Conservation (phyloP, 2,797 vertebrate species). For the Xerus rutilus region DNA sequence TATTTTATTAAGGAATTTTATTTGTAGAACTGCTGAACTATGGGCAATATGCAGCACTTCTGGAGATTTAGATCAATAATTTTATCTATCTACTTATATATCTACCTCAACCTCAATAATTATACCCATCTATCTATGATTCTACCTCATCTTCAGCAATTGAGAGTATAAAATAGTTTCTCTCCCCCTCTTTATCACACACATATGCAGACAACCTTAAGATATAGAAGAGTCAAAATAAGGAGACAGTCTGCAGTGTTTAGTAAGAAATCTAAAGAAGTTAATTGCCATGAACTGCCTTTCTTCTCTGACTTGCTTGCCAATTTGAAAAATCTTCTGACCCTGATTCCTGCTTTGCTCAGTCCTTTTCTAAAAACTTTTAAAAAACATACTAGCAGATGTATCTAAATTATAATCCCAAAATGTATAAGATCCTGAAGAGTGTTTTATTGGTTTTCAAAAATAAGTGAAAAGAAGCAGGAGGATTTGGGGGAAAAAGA, state of each 20-base stretch:
- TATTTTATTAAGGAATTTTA: constrained; percentile 21
- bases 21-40: neutral
- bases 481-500: neutral
- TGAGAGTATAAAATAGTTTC: neutral
- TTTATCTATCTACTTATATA: neutral
- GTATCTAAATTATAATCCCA: neutral
- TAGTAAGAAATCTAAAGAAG: constrained; percentile 20
- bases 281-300: neutral
- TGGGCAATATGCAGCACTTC: neutral
- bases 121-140: neutral
- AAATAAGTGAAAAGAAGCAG: neutral
- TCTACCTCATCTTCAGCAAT: neutral
- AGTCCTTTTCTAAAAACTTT: neutral
- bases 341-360: neutral
- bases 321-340: constrained; percentile 8
- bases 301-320: neutral
- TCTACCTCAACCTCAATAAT: neutral
- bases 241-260: neutral
- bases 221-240: neutral
- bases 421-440: neutral
- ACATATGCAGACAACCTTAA: neutral
- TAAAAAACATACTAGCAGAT: constrained; percentile 29
- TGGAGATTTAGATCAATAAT: neutral
- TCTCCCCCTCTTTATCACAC: too few relatives aligned
- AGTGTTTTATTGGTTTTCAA: constrained; percentile 36